Conservation (phyloP, 2,888 invertebrate genomes). For the Drosophila merina region DNA sequence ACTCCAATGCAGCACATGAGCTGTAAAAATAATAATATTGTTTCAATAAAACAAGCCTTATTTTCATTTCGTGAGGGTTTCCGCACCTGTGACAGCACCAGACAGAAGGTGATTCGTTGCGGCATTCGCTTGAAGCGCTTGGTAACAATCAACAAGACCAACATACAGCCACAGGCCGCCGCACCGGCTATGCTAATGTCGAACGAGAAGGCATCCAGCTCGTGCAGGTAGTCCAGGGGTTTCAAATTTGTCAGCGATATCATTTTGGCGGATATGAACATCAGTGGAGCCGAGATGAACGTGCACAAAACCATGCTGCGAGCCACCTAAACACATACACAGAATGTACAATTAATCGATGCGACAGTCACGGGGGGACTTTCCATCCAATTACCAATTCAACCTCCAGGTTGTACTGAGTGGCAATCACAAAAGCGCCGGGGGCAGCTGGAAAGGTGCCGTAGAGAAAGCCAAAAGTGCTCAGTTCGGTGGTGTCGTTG, state of each 20-base stretch:
- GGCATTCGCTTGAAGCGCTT: constrained; percentile 92
- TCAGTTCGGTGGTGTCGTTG: constrained; percentile 91
- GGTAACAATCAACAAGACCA: constrained; percentile 89
- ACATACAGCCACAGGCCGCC: constrained; percentile 91
- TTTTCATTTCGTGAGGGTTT: too few species aligned
- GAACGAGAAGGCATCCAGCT: constrained; percentile 91
- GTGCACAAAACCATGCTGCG: constrained; percentile 97
- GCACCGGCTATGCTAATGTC: constrained; percentile 93
- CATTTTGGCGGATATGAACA: constrained; percentile 97
- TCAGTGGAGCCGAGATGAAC: constrained; percentile 96
- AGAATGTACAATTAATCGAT: constrained; percentile 10
- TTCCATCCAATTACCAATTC: constrained; percentile 87
- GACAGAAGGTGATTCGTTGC: constrained; percentile 91
- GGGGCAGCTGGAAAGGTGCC: constrained; percentile 98
- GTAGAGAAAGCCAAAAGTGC: constrained; percentile 97
- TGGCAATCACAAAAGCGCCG: constrained; percentile 97
- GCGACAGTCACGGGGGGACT: neutral
- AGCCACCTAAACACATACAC: constrained; percentile 87
- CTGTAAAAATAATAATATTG: constrained; percentile 80
- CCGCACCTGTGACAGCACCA: constrained; percentile 91
- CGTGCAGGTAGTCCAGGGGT: constrained; percentile 89
- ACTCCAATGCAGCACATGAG: constrained; percentile 89
- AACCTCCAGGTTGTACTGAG: constrained; percentile 92
- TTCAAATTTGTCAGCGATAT: constrained; percentile 90
- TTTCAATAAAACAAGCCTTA: neutral